Evolutionary conservation across 2,797 vertebrate species (phyloP).

Genomic region (Hapalemur alaotrensis): DNA sequence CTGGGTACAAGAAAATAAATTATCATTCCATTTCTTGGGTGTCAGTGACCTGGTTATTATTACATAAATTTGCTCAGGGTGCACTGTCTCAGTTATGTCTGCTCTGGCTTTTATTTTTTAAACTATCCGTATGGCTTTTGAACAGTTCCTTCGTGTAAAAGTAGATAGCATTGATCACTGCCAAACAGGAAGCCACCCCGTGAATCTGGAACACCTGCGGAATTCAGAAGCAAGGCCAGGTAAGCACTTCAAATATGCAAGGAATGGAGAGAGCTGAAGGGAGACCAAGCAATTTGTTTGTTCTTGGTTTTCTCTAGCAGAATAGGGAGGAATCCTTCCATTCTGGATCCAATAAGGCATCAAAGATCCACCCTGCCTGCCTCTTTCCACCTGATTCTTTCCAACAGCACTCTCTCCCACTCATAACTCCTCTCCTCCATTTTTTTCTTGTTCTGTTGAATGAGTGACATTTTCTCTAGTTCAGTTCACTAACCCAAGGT

Average conservation of each 20-base stretch:
- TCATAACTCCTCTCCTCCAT: not conserved
- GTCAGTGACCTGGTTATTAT: not conserved
- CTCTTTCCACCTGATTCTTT: not conserved
- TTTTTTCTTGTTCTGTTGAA: not conserved
- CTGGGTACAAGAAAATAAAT: not conserved
- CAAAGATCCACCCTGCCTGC: not conserved
- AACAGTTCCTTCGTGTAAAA: not conserved
- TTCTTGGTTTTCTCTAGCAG: not conserved
- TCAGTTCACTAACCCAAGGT: not conserved
- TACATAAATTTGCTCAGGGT: not conserved
- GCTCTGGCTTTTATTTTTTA: not conserved
- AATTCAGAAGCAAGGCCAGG: not conserved
- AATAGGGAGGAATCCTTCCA: not conserved
- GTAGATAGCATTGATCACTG: not conserved
- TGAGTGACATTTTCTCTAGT: not conserved
- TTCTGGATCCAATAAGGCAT: not conserved
- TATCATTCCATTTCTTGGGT: not conserved
- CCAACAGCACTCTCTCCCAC: not conserved
- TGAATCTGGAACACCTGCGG: not conserved
- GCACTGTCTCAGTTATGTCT: not conserved
- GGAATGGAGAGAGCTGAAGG: not conserved
- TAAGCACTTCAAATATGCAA: not conserved
- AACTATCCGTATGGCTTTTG: not conserved
- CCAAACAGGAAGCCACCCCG: not conserved
- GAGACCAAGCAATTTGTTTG: not conserved